These are phyloP conservation scores for Clarias batrachus DNA, from an alignment of 2,113 vertebrate genomes.

Conservation along the genomic window DNA sequence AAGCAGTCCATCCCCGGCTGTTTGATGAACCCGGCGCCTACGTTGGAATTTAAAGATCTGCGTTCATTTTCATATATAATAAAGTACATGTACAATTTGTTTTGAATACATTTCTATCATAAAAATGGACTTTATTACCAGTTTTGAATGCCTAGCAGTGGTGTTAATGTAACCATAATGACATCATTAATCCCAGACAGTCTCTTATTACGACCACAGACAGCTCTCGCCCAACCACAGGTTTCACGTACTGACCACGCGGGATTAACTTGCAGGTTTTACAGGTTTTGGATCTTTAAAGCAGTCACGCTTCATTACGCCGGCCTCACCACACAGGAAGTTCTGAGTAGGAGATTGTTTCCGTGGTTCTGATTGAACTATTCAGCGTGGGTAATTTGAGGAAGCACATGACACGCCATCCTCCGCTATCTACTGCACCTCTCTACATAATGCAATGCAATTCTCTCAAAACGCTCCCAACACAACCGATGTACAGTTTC, in stretches of 20 bases:
- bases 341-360: not conserved
- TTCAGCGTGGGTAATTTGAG: not conserved
- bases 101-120: too few species aligned
- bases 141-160: too few species aligned
- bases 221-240: not conserved
- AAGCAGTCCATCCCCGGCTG: too few species aligned
- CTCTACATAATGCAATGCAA: not conserved
- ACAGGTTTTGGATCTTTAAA: not conserved
- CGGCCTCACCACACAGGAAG: not conserved
- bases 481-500: not conserved
- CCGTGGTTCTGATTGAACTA: not conserved
- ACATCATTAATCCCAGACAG: not conserved
- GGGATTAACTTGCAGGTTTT: not conserved
- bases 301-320: not conserved
- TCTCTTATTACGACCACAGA: not conserved
- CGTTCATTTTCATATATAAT: too few species aligned
- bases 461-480: not conserved
- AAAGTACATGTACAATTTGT: too few species aligned
- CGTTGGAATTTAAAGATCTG: too few species aligned
- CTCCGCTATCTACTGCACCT: not conserved
- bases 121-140: too few species aligned
- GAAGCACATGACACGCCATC: not conserved
- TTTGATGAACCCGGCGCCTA: too few species aligned
- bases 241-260: not conserved
- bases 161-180: not conserved